Percentiles rank a stretch among this genome's conserved stretches.
These are phyloP conservation scores for Anodontia alba DNA, from an alignment of 2,888 invertebrate genomes.

Conservation along the genomic window DNA sequence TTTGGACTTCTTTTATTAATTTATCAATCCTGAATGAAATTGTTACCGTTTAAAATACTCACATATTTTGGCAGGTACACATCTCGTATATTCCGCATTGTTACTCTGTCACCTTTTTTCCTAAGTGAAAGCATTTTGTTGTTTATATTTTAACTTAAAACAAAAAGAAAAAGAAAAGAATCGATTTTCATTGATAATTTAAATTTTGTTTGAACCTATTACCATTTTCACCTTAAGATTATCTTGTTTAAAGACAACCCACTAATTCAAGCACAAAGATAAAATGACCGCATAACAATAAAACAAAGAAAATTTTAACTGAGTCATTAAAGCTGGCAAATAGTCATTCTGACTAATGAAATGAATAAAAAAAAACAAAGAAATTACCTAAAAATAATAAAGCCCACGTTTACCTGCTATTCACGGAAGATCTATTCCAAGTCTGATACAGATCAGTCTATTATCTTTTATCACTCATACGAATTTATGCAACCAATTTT, in stretches of 20 bases:
- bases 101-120: constrained; percentile 1
- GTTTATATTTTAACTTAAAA: neutral
- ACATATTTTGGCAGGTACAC: constrained; percentile 50
- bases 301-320: neutral
- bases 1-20: too few species aligned
- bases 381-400: neutral
- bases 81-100: constrained; percentile 29
- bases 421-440: neutral
- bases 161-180: neutral
- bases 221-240: neutral
- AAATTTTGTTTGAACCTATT: too few species aligned
- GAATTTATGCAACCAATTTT: neutral
- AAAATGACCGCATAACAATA: neutral
- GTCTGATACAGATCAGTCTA: neutral
- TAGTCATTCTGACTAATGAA: neutral
- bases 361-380: neutral
- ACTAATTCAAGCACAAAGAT: neutral
- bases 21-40: too few species aligned
- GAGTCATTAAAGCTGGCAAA: constrained; percentile 7
- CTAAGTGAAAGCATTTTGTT: neutral
- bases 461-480: neutral
- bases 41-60: too few species aligned
- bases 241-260: neutral
- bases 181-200: constrained; percentile 1
- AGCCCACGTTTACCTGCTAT: constrained; percentile 8